Base-by-base conservation (phyloP, 2,888 invertebrate genomes). In the Pecten maximus region DNA sequence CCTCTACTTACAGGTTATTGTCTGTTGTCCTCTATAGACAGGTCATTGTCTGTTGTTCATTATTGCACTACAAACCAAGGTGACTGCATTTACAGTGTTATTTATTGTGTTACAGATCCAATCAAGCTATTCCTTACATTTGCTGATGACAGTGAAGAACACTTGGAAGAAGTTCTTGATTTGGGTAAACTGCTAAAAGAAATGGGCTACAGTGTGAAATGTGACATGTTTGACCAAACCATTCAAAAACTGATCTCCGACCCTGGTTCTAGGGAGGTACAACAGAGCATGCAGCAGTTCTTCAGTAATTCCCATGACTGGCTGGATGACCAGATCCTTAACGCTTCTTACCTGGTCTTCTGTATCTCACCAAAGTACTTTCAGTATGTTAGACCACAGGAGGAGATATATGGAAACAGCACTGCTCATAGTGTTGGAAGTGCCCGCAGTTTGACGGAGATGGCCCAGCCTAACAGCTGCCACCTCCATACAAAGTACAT, bases 401-500 rank as follows among this genome's bases (percentile, higher is more conserved):
- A 48, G 28, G 28, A 88, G 88, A 40, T 40, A 15, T 16, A 86
- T 35, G 48, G 39, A 16, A 3, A 2, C 19, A 19, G n/a, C 16
- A 54, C 16, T 54, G 23, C 54, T 2, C 16, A 54, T n/a, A 54
- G 54, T 54, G 54, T 54, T 15, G 2, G 54, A 19, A 8, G 54
- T 6, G 54, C n/a, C 19, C 54, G 23, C 8, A 23, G 2, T 54
- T 28, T 15, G 1, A 15, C 74, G 2, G 74, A 2, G 6, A 10
- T 0, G 2, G 90, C 88, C 6, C 87, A 90, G 6, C 88, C 90
- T 40, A 90, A n/a, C 39, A 87, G 87, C 50, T 86, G 88, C 50
- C 44, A 74, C 40, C 87, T 90, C 12, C 90, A 90, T 88, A 90
- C 90, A 3, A 88, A 88, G 87, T 90, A 90, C 88, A 90, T 90